Base-by-base conservation (phyloP, 1,140 invertebrate genomes). In the Meteorus sp. region DNA sequence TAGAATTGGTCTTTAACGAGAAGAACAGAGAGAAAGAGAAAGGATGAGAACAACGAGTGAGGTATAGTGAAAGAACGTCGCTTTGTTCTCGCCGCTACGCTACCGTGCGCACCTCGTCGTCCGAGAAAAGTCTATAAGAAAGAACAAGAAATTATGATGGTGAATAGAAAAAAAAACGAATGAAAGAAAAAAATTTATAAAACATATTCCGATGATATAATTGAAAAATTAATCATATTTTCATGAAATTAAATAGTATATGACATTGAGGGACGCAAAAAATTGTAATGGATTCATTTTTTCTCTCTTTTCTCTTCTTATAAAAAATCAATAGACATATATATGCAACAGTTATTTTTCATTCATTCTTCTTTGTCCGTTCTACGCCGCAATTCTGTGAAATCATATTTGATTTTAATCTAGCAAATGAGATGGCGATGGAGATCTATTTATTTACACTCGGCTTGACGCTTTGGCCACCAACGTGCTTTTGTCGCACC, bases 361-460 rank as follows among this genome's bases (percentile, higher is more conserved):
- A n/a, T n/a, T n/a, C 45, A 17, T 23, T 25, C 22, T 50, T 25
- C 3, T 19, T 13, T 45, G 8, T 20, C 9, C 39, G 3, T 39
- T 59, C 20, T 11, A 29, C 54, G 58, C 31, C 51, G 37, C 56
- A 54, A 62, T 62, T 59, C 64, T 59, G 66, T 67, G 73, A 71
- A 76, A 76, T 76, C 76, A 74, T 75, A 78, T 78, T 78, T 76
- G 72, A 78, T 76, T 76, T 71, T 77, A 75, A 76, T 76, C 75
- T 76, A 72, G 69, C 70, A 76, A 76, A 76, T 76, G 72, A 74
- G 71, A 76, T 65, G 68, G 65, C 66, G 63, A 61, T 60, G 65
- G 67, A 69, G 69, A n/a, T 75, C 69, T 74, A 75, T 76, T 77
- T 77, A 76, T 76, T 75, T 74, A 71, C 73, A 72, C 71, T 74